Evolutionary conservation across 2,888 invertebrate genomes (phyloP), one percentile per base, ranked within the genome.

Genomic region (Lordiphosa andalusiaca): DNA sequence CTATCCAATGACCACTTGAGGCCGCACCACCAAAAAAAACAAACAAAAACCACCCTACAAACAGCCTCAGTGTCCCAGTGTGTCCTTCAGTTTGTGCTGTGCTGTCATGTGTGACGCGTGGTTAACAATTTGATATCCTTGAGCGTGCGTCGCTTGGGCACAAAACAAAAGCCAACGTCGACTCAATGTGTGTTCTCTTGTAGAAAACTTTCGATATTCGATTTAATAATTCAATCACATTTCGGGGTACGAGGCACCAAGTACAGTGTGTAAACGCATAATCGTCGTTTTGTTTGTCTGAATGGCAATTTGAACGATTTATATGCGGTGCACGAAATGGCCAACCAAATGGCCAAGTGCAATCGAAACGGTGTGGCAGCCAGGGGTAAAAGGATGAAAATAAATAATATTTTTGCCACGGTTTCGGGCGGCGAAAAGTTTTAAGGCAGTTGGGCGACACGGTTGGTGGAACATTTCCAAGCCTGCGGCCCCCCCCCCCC

Each of bases 71-170:
- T 16, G 13, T 36, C 3, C 19, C 19, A 47, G 37, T 35, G 33
- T 21, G 6, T 23, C n/a, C 48, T 48, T 42, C 46, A 44, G 44
- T 58, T 59, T 61, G 55, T 61, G 55, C 47, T 51, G 60, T 54
- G 63, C 76, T 67, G 68, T 61, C 81, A 71, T 66, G 81, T 75
- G 71, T 82, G 82, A 71, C 71, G 75, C 75, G 82, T 81, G 81
- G 78, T 73, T 75, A 70, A 84, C 72, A 81, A 82, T 81, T 81
- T 73, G 84, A 82, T 82, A 82, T 78, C 81, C 78, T 73, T 70
- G 69, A 71, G 66, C 59, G 71, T 41, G 36, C 23, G 25, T 37
- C 13, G 13, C n/a, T 6, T 21, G 36, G 36, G 12, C 48, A 21
- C 23, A 36, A 46, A 48, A 49, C 39, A 40, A 64, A 50, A 56